Conservation (phyloP, 2,888 invertebrate genomes). For the Lycocerus yunnanus region DNA sequence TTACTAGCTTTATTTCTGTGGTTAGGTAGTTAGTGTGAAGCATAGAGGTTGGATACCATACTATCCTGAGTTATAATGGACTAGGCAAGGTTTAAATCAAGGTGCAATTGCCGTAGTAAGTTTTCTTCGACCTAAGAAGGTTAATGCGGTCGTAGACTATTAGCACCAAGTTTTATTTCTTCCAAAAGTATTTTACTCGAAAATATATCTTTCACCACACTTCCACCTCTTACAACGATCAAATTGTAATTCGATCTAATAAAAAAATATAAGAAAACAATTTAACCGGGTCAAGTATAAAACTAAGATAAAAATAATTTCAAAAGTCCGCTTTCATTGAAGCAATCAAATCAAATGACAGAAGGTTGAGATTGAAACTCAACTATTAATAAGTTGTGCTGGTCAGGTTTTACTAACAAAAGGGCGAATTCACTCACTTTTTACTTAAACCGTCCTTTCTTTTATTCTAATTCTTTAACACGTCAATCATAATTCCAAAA, state of each 20-base stretch:
- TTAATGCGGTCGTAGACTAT: slow-evolving; percentile 42
- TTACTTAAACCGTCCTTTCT: not conserved
- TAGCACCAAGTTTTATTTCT: slow-evolving; percentile 40
- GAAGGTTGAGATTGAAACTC: slow-evolving; percentile 2
- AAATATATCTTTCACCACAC: slow-evolving; percentile 17
- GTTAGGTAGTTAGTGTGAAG: slow-evolving; percentile 50
- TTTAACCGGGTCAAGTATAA: slow-evolving; percentile 16
- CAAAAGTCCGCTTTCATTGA: slow-evolving; percentile 15
- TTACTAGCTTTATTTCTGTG: slow-evolving; percentile 55
- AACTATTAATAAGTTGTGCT: slow-evolving; percentile 26
- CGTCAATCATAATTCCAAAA: slow-evolving; percentile 35
- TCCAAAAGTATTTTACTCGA: slow-evolving; percentile 31
- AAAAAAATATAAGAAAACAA: not conserved
- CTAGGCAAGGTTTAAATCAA: slow-evolving; percentile 49
- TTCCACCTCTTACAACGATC: not conserved
- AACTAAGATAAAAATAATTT: slow-evolving; percentile 2
- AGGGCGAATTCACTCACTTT: not conserved
- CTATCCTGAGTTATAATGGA: slow-evolving; percentile 48
- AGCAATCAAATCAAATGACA: slow-evolving; percentile 19
- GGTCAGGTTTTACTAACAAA: slow-evolving; percentile 28
- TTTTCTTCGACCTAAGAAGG: slow-evolving; percentile 36
- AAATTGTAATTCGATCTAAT: not conserved
- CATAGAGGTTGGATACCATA: slow-evolving; percentile 23
- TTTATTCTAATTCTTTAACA: slow-evolving; percentile 26
- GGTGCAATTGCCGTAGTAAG: slow-evolving; percentile 50